These are phyloP conservation scores for Pachyrhynchus sulphureomaculatus DNA, from an alignment of 1,140 invertebrate genomes.

Conservation along the genomic window DNA sequence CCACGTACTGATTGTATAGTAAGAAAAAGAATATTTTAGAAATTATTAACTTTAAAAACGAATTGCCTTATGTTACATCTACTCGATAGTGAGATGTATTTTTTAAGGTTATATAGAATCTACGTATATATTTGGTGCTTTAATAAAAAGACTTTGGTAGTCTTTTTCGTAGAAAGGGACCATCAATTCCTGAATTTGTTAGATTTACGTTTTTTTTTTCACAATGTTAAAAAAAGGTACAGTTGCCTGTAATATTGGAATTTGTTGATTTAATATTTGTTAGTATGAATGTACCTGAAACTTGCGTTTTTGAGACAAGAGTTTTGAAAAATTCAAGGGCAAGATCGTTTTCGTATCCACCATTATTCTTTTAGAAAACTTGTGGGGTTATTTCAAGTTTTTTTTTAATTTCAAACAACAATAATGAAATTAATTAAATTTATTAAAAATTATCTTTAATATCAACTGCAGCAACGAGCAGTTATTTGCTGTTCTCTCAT, in stretches of 20 bases:
- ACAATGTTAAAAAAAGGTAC: too few species aligned
- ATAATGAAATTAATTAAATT: too few species aligned
- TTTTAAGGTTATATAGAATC: constrained; percentile 25
- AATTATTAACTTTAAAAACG: background rate
- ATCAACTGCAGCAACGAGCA: too few species aligned
- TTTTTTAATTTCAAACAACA: too few species aligned
- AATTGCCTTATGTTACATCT: constrained; percentile 28
- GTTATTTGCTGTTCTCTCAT: too few species aligned
- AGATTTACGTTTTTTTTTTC: background rate
- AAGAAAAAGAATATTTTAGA: constrained; percentile 14
- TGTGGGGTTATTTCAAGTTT: too few species aligned
- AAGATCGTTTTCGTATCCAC: too few species aligned
- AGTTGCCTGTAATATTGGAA: background rate
- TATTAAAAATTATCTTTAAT: too few species aligned
- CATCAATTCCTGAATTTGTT: background rate
- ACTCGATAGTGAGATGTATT: constrained; percentile 21
- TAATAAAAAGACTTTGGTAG: constrained; percentile 15
- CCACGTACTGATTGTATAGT: background rate
- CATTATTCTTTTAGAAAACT: too few species aligned
- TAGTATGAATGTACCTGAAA: too few species aligned
- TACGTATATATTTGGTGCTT: constrained; percentile 28
- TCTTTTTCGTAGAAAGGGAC: constrained; percentile 31
- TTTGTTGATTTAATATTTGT: background rate
- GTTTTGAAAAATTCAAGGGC: too few species aligned
- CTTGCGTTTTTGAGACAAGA: too few species aligned